Base-by-base conservation (phyloP, 2,113 vertebrate species). In the Martes martes region DNA sequence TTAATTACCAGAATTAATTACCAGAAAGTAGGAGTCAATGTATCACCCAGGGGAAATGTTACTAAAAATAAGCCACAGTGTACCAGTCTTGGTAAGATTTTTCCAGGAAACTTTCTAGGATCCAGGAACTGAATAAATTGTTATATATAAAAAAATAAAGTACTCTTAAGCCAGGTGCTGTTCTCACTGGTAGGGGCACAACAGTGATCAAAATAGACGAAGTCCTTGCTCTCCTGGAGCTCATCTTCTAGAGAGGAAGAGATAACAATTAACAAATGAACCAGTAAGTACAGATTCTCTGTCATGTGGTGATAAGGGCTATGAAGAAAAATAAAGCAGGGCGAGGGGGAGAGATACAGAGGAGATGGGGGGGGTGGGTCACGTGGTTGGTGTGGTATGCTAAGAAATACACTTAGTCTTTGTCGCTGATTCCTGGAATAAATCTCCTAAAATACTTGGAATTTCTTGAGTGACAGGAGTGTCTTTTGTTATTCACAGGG, bases 21-120 rank as follows among this genome's bases (percentile, higher is more conserved):
- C 50, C 80, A 91, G 83, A 91, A 91, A 92, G 76, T 73, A 65
- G 6, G 57, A 89, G 91, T 73, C 42, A 91, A 67, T 88, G 78
- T 50, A 50, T 95, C 50, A n/a, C 89, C 59, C 1, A 0, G 67
- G 28, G 81, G 36, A 80, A 4, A 55, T 15, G 42, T 33, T n/a
- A 18, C 95, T 97, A 89, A 97, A 97, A 97, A 96, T 81, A 95
- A 88, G 67, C 61, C 85, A 50, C n/a, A 10, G 16, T 18, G 36
- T 52, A 21, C 88, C 16, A 67, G 73, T 55, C 89, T 69, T 52
- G 85, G 95, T 52, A 83, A 90, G 57, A 59, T 16, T 69, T 63
- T 61, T 80, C 57, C 76, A 52, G 26, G 19, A 52, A 45, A 45
- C 73, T 91, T 67, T 36, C 80, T 19, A 85, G 92, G 73, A 65